Evolutionary conservation across 2,113 vertebrate species (phyloP), one percentile per base, ranked within the genome.

Genomic region (Isurus oxyrinchus): DNA sequence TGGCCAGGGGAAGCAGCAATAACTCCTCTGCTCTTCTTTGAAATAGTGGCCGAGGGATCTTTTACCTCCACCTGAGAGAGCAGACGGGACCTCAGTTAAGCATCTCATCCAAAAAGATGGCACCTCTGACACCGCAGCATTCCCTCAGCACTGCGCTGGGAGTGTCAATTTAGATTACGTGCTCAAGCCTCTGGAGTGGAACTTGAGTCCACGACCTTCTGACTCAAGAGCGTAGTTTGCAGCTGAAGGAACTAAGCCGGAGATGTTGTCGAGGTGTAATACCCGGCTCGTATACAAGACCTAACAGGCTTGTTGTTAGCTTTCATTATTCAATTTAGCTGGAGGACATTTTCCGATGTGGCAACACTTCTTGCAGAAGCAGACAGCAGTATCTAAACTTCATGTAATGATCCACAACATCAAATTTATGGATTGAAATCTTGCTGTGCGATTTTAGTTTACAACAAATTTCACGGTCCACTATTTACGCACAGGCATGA

Each of bases 381-480:
- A 94, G 90, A 94, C 61, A 23, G 19, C 35, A 61, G 90, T 94
- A 94, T 63, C 90, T 84, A 84, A 84, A 84, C 81, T 84, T 84
- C 81, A 16, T 84, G n/a, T 84, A 84, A 84, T 44, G 90, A 94
- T n/a, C 21, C 59, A 66, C 90, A 94, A 59, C n/a, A 40, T 63
- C n/a, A 94, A 23, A 40, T 94, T 94, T 94, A 94, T 94, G 59
- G 90, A 66, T 94, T 49, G 59, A 94, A 94, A 94, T n/a, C 90
- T 63, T 23, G 59, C 59, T 40, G 90, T 63, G 59, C 11, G 90
- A 94, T 94, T 66, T 94, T 94, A 40, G 90, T 66, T 94, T 94
- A 63, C 90, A 63, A 94, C 59, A 94, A 40, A 63, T 94, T 94
- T 94, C 90, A 94, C n/a, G 90, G 90, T 94, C 35, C n/a, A 8